Percentiles rank a stretch among this genome's conserved stretches.
phyloP scores from a whole-genome alignment of 2,113 vertebrate genomes.

The Leptodactylus fuscus region DNA sequence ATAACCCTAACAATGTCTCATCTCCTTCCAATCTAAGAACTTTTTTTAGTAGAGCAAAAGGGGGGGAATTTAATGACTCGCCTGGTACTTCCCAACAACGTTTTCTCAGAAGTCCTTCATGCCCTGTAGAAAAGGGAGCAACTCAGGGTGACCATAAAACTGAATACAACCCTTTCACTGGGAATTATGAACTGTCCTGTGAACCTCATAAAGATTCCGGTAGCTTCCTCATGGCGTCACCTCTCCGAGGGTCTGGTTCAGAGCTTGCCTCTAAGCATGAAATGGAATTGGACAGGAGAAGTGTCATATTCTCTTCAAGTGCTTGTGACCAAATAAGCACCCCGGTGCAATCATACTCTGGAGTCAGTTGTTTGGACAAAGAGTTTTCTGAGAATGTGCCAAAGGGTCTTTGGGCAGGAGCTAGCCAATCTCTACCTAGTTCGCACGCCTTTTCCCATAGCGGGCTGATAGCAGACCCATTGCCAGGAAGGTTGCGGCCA shows the following conservation, averaged over 20 bases:
- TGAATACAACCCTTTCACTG: conserved; percentile 88
- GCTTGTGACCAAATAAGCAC: conserved; percentile 89
- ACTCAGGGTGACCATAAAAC: conserved; percentile 99
- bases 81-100: conserved; percentile 89
- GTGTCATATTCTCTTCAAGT: conserved; percentile 96
- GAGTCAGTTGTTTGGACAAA: conserved; percentile 91
- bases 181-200: conserved; percentile 84
- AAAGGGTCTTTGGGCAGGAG: conserved; percentile 90
- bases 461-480: conserved; percentile 78
- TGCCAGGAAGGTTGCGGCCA: conserved; percentile 88
- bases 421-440: conserved; percentile 91
- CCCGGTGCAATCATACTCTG: conserved; percentile 90
- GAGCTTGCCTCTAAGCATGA: conserved; percentile 95
- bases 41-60: conserved; percentile 87
- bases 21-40: conserved; percentile 88
- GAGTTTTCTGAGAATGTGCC: conserved; percentile 91
- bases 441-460: conserved; percentile 88
- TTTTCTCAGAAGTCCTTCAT: conserved; percentile 87
- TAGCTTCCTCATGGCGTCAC: conserved; percentile 84
- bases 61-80: conserved; percentile 80
- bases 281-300: conserved; percentile 92
- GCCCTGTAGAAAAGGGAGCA: conserved; percentile 91
- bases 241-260: conserved; percentile 85
- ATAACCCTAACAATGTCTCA: conserved; percentile 80
- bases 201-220: conserved; percentile 87